A percentile compares a stretch with the other conserved stretches of the same genome.
Conservation (phyloP, 2,888 invertebrate species). For the Folsomia manolachei region DNA sequence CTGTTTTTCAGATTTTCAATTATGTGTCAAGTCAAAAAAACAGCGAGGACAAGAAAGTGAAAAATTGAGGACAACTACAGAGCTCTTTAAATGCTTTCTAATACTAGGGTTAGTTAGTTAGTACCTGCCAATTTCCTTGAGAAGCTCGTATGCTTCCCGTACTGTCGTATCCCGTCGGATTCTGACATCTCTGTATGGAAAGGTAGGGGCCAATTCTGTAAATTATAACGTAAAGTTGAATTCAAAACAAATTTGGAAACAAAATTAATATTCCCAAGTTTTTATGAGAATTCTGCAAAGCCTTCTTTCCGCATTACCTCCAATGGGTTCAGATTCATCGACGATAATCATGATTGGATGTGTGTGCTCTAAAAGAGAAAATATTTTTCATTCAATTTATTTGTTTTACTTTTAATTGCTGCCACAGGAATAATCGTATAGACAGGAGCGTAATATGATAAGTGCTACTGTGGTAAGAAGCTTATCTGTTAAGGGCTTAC, state of each 20-base stretch:
- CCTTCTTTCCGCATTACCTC: slow-evolving; percentile 63
- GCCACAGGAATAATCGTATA: background rate
- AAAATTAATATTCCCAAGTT: no score
- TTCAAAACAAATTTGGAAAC: no score
- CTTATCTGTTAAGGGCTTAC: no score
- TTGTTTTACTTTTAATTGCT: background rate
- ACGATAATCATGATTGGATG: slow-evolving; percentile 74
- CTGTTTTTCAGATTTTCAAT: no score
- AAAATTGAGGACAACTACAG: no score
- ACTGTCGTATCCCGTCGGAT: slow-evolving; percentile 81
- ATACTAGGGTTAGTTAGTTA: no score
- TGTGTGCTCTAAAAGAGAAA: no score
- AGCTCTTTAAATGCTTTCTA: background rate
- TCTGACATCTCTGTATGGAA: slow-evolving; percentile 80
- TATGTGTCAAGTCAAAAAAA: background rate
- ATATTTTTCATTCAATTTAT: no score
- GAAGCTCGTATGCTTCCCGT: slow-evolving; percentile 79
- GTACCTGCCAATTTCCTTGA: slow-evolving; percentile 93
- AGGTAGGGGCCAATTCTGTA: slow-evolving; percentile 81
- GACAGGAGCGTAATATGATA: no score
- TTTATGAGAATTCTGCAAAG: no score
- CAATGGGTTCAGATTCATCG: slow-evolving; percentile 83
- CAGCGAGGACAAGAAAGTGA: no score
- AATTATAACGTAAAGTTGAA: background rate
- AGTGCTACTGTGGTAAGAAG: no score